Evolutionary conservation across 2,113 vertebrate species (phyloP), one percentile per base, ranked within the genome.

Genomic region (Raja brachyura): DNA sequence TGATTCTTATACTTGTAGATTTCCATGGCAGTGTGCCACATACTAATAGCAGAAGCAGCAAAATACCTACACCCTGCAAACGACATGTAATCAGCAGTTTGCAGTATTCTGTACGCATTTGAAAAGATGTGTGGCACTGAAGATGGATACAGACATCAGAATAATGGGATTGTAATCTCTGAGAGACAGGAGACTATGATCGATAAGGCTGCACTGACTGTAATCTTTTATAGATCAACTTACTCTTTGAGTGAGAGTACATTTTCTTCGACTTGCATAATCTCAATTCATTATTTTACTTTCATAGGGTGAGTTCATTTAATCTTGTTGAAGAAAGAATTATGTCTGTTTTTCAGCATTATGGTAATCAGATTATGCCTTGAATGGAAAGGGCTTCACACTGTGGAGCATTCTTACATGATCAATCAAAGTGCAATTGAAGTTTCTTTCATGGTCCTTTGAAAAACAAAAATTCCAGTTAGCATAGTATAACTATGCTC

Each of bases 211-310:
- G 66, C 39, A 73, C 22, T 14, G 5, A 31, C 90, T 48, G 90
- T 73, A 92, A 74, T 92, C 90, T 92, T 92, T 92, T 92, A 92
- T 92, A 92, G 90, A 92, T 73, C 90, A 73, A 73, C 66, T 74
- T 68, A 48, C 33, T 28, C 90, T 73, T 92, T 33, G 39, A 92
- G 33, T 25, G 48, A 92, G 66, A 33, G 83, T 31, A 88, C 59
- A 88, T 73, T 92, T 73, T 54, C 39, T 70, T 90, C 63, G 54
- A 25, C 68, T 54, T 92, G 90, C 25, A 31, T 73, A 70, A 92
- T 92, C 90, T 92, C 48, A 92, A 33, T 74, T 9, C 90, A 92
- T 54, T 73, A 28, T 92, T 48, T 73, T 92, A 92, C 33, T 92
- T 92, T 92, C 90, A 92, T 70, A 39, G 73, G 31, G 90, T 92